Evolutionary conservation across 2,797 vertebrate species (phyloP), one percentile per base, ranked within the genome.

Genomic region (Cryptoblepharus egeriae): DNA sequence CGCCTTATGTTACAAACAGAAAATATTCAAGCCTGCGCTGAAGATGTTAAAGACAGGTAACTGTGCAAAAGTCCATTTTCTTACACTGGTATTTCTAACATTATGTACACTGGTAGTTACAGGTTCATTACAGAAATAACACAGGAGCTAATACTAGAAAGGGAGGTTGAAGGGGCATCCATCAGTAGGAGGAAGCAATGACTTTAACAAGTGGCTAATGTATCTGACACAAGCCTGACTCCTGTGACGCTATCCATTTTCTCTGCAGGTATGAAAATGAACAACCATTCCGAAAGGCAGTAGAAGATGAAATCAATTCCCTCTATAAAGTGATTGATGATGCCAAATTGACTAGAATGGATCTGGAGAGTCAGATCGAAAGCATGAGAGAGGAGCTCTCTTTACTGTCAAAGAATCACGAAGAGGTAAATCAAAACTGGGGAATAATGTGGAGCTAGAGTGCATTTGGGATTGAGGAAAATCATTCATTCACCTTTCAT

Each of bases 21-120:
- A 90, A 98, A 97, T 32, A 91, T 97, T 77, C 98, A 99, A 93
- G 98, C 97, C 39, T 97, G 95, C 4, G 97, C 97, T 0, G 97
- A 98, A 83, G 97, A 99, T 91, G 97, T 98, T 85, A 99, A 97
- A 91, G 97, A 98, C 82, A 98, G 98, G 98, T 99, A 94, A 95
- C 42, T 1, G 26, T 60, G 4, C 70, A 39, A 45, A 37, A 37
- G 42, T 49, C 2, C n/a, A 42, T 85, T 4, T 77, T 75, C 69
- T 79, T 22, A 20, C n/a, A 0, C 6, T 45, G 26, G 4, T 20
- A 30, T n/a, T n/a, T 9, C 39, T 9, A 49, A 49, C n/a, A n/a
- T n/a, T n/a, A n/a, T n/a, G n/a, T n/a, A n/a, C n/a, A n/a, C n/a
- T n/a, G n/a, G n/a, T n/a, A n/a, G n/a, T n/a, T n/a, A n/a, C 26